These are phyloP conservation scores for Lepidocyrtinus sp. DNA, from an alignment of 2,888 invertebrate species.

Conservation along the genomic window DNA sequence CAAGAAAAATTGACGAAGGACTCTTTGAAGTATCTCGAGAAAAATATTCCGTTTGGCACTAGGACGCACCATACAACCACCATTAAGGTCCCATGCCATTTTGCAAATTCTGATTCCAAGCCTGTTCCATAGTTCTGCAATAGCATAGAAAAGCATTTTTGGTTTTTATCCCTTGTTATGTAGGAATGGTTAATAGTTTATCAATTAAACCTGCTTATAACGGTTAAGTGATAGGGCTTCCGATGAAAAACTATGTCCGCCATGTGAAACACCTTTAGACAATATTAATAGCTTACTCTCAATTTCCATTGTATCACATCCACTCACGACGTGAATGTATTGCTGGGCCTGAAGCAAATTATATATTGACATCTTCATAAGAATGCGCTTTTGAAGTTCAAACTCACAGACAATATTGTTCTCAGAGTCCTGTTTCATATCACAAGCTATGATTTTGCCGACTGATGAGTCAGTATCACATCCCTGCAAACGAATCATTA, in stretches of 20 bases:
- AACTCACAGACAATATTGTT: constrained; percentile 19
- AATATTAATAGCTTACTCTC: too few species aligned
- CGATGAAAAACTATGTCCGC: not conserved
- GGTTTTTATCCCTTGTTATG: too few species aligned
- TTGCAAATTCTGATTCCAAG: not conserved
- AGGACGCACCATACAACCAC: constrained; percentile 16
- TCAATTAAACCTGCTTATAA: too few species aligned
- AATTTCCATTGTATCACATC: constrained; percentile 24
- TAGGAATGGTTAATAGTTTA: too few species aligned
- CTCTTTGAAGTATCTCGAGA: constrained; percentile 59
- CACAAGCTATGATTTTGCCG: constrained; percentile 15
- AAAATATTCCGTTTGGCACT: constrained; percentile 48
- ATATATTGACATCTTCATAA: not conserved
- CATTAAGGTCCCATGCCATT: constrained; percentile 48
- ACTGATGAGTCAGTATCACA: not conserved
- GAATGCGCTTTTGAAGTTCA: constrained; percentile 9
- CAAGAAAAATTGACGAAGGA: constrained; percentile 40
- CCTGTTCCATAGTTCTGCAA: too few species aligned
- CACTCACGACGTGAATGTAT: constrained; percentile 28
- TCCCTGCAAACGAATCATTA: not conserved
- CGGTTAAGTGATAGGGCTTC: too few species aligned
- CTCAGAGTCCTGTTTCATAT: not conserved
- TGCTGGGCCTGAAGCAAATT: constrained; percentile 9
- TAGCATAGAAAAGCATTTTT: too few species aligned
- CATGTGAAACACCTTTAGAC: constrained; percentile 12